Percentiles rank a stretch among this genome's conserved stretches.
These are phyloP conservation scores for Phocoena sinus DNA, from an alignment of 2,113 vertebrate genomes.

Conservation along the genomic window DNA sequence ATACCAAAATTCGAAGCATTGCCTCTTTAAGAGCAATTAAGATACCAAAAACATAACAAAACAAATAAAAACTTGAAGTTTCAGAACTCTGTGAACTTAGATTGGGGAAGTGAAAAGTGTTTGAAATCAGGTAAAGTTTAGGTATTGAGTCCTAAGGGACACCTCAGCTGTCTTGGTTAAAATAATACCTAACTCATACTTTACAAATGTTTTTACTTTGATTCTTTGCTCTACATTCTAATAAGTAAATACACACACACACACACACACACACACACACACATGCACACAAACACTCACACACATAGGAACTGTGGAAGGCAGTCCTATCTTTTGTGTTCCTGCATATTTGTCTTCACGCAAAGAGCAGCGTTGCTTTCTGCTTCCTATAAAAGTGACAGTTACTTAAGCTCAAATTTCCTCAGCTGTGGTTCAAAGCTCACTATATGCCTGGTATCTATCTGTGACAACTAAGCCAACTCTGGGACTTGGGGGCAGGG, in stretches of 20 bases:
- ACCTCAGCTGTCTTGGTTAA: neutral
- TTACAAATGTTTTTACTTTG: neutral
- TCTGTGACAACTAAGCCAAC: neutral
- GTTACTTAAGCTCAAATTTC: neutral
- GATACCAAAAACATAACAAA: neutral
- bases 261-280: neutral
- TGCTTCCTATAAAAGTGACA: neutral
- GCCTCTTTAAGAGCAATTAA: conserved; percentile 32
- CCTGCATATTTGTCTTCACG: neutral
- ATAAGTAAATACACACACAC: neutral
- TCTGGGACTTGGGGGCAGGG: neutral
- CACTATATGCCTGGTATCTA: neutral
- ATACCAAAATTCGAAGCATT: neutral
- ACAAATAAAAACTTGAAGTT: neutral
- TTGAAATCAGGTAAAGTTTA: neutral
- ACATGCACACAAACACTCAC: neutral
- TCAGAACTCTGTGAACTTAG: conserved; percentile 4
- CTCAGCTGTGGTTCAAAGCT: neutral
- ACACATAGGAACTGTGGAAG: neutral
- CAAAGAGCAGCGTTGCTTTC: neutral
- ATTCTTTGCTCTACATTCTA: neutral
- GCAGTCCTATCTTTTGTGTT: neutral
- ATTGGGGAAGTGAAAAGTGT: neutral
- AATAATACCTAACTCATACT: neutral
- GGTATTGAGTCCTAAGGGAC: neutral